Conservation (phyloP, 2,888 invertebrate genomes). For the Lasioglossum calceatum region DNA sequence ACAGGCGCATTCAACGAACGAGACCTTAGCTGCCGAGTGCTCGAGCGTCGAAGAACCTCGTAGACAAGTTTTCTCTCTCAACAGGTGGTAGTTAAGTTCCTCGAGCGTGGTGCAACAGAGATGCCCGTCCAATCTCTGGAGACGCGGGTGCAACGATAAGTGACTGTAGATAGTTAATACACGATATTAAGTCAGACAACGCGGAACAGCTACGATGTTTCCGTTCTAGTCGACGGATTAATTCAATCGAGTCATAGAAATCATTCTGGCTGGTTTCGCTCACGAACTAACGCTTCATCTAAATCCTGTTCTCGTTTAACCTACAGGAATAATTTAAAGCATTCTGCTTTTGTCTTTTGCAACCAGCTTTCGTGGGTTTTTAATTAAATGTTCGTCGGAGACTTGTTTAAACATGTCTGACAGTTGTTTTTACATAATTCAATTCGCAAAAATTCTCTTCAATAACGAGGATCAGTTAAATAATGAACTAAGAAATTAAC, state of each 20-base stretch:
- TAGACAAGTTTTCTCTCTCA: slow-evolving; percentile 65
- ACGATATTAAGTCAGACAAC: slow-evolving; percentile 17
- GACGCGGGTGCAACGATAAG: slow-evolving; percentile 44
- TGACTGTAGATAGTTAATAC: slow-evolving; percentile 13
- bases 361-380: neutral
- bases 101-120: slow-evolving; percentile 23
- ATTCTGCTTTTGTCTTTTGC: too few species aligned
- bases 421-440: too few species aligned
- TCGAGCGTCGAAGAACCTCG: slow-evolving; percentile 37
- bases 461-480: neutral
- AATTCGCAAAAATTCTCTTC: too few species aligned
- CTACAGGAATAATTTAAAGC: neutral
- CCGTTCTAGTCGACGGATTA: neutral
- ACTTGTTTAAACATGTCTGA: too few species aligned
- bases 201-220: neutral
- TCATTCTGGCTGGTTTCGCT: neutral
- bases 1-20: slow-evolving; percentile 10
- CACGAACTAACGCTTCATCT: neutral
- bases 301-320: neutral
- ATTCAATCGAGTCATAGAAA: neutral
- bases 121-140: slow-evolving; percentile 21
- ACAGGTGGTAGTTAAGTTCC: slow-evolving; percentile 64
- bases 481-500: neutral
- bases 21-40: slow-evolving; percentile 32
- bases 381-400: neutral